phyloP scores from a whole-genome alignment of 1,140 invertebrate genomes.

The Phthorimaea operculella region DNA sequence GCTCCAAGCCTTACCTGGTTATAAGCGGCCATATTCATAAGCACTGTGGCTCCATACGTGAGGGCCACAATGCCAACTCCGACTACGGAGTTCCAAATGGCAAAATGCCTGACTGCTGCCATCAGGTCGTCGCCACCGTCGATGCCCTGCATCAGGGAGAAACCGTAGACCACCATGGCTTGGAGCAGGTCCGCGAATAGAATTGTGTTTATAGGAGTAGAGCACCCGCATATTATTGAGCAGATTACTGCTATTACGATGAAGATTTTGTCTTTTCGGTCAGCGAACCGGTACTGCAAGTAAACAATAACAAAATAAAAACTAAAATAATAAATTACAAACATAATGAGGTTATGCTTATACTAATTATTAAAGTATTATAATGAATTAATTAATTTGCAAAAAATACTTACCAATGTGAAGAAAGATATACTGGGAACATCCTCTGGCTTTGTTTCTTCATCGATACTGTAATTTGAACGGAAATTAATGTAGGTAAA shows the following conservation, averaged over 20 bases:
- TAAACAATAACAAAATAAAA: background rate
- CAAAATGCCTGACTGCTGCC: slow-evolving; percentile 66
- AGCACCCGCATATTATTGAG: slow-evolving; percentile 70
- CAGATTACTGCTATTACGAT: slow-evolving; percentile 71
- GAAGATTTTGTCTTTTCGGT: slow-evolving; percentile 68
- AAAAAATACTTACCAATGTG: slow-evolving; percentile 16
- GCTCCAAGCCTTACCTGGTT: slow-evolving; percentile 68
- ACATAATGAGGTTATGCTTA: background rate
- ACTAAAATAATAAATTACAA: too few relatives aligned
- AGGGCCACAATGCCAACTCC: slow-evolving; percentile 70
- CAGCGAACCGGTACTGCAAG: slow-evolving; percentile 72
- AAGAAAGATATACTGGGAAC: slow-evolving; percentile 18
- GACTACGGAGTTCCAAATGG: slow-evolving; percentile 70
- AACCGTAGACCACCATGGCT: slow-evolving; percentile 52
- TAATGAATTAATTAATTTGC: background rate
- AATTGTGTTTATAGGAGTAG: slow-evolving; percentile 75
- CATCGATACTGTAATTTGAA: too few relatives aligned
- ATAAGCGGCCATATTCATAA: slow-evolving; percentile 76
- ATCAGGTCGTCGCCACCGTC: slow-evolving; percentile 40
- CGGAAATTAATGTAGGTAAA: too few relatives aligned
- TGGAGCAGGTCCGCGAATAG: slow-evolving; percentile 76
- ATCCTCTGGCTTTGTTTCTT: slow-evolving; percentile 7
- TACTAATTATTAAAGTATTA: too few relatives aligned
- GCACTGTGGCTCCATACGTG: slow-evolving; percentile 72
- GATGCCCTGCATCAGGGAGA: slow-evolving; percentile 24